Conservation (phyloP, 2,113 vertebrate species). For the Cochlearius cochlearius region DNA sequence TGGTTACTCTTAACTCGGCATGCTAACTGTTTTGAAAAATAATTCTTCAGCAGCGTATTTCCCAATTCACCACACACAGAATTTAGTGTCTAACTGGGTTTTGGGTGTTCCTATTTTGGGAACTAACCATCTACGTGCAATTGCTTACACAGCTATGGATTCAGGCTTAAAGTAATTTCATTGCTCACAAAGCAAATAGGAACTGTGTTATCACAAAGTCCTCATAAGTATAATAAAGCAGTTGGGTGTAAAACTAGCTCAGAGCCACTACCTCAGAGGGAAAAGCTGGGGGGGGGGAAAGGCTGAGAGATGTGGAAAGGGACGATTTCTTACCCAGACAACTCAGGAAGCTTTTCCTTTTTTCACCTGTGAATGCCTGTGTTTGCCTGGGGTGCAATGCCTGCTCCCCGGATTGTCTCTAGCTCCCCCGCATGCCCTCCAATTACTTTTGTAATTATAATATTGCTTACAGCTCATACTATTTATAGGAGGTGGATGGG, state of each 20-base stretch:
- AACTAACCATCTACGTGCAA: background rate
- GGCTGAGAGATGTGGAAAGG: background rate
- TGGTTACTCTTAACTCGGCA: background rate
- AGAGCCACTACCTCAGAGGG: background rate
- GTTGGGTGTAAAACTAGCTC: background rate
- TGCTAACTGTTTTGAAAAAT: background rate
- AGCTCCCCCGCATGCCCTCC: background rate
- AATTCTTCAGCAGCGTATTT: background rate
- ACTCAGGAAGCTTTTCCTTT: background rate
- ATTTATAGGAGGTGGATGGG: background rate
- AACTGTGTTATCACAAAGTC: background rate
- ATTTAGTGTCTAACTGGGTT: background rate
- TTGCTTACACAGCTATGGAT: background rate
- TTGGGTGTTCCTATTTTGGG: background rate
- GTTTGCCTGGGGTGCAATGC: background rate
- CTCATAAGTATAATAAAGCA: background rate
- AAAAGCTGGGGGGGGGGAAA: background rate
- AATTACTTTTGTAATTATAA: background rate
- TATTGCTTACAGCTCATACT: background rate
- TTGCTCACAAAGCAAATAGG: background rate
- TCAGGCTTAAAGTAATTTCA: background rate
- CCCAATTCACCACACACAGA: background rate
- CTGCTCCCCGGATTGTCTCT: background rate
- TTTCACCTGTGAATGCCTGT: background rate
- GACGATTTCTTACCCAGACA: background rate